Base-by-base conservation (phyloP, 2,113 vertebrate genomes). In the Hippocampus barbouri region DNA sequence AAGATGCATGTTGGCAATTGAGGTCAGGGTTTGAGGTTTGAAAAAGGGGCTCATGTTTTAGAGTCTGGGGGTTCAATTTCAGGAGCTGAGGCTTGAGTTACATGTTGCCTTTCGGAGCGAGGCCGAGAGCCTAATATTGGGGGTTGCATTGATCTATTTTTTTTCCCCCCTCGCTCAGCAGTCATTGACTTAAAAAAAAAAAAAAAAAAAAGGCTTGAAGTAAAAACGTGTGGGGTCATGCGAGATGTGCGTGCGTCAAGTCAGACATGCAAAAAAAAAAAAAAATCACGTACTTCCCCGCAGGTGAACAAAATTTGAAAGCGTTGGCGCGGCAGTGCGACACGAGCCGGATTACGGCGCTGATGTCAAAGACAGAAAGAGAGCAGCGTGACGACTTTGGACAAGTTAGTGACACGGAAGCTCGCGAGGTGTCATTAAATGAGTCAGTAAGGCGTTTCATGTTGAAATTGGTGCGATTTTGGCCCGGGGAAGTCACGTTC, bases 361-460 rank as follows among this genome's bases (percentile, higher is more conserved):
- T 56, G 71, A 72, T 51, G 60, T 70, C 61, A 81, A 69, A 68
- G 70, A 70, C 67, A 56, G 8, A 9, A 56, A 70, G 66, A 70
- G 72, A 53, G 34, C 30, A n/a, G 25, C n/a, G 10, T 18, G 34
- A 68, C 76, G 43, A 83, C 69, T 72, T 8, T 47, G 67, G 72
- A 73, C 64, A 54, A 27, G 66, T 74, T 69, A 57, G 60, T 45
- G 51, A 70, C 57, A 71, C 15, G 4, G 64, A 69, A 67, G 25
- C 64, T 66, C 1, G 11, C 8, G 70, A 25, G 2, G 53, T 69
- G 12, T 56, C 59, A 71, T 64, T 74, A 41, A 77, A 80, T 75
- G n/a, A 76, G 49, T 75, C 60, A 70, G 65, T 64, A 38, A 2
- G 21, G 10, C 69, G 70, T 71, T 70, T 20, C 71, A 72, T 56